A percentile compares a stretch with the other conserved stretches of the same genome.
These are phyloP conservation scores for Leptogaster cylindrica DNA, from an alignment of 2,888 invertebrate species.

Conservation along the genomic window DNA sequence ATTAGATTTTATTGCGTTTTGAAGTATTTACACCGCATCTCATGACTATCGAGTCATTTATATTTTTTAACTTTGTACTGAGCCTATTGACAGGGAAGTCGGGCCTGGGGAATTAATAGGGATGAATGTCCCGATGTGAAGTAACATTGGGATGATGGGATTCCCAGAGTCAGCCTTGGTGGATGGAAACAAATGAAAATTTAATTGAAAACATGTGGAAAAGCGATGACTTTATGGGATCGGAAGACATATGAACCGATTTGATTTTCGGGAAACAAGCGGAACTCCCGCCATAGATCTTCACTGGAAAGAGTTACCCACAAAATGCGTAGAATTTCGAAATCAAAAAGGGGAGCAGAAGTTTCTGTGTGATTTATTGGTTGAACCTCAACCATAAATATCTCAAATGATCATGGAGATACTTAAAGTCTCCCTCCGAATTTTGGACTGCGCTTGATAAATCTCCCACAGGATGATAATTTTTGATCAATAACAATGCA, in stretches of 20 bases:
- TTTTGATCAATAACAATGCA: no score
- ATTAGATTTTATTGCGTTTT: neutral
- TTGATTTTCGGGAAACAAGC: no score
- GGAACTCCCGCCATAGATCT: neutral
- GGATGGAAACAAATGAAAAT: constrained; percentile 40
- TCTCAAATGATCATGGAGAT: no score
- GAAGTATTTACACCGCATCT: constrained; percentile 1
- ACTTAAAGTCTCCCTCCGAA: no score
- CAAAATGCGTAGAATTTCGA: constrained; percentile 1
- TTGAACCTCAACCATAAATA: no score
- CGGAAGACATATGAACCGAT: no score
- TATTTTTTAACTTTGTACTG: neutral
- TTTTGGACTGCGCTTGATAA: no score
- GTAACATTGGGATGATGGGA: constrained; percentile 17
- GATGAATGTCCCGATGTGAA: neutral
- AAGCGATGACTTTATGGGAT: constrained; percentile 15
- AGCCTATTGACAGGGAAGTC: neutral
- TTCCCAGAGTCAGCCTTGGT: constrained; percentile 10
- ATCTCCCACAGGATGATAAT: no score
- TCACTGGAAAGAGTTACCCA: no score
- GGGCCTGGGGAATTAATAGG: neutral
- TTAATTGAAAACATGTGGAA: constrained; percentile 40
- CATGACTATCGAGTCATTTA: constrained; percentile 1
- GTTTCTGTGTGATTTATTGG: neutral
- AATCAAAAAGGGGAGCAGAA: constrained; percentile 6